Conservation (phyloP, 2,888 invertebrate species). For the Euclidia mi region DNA sequence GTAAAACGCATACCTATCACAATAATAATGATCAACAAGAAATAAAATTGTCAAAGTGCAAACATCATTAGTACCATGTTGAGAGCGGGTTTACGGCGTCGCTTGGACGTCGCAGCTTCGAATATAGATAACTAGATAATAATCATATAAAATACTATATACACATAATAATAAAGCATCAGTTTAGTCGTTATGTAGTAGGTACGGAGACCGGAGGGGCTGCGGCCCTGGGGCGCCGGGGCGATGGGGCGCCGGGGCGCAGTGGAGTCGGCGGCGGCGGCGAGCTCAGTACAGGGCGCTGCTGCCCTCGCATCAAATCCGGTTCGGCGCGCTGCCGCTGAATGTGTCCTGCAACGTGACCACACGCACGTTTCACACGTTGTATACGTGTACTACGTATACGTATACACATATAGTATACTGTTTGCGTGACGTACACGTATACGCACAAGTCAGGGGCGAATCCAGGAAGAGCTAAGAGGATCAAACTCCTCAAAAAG, state of each 20-base stretch:
- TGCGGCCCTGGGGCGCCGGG: slow-evolving; percentile 47
- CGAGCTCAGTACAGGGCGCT: slow-evolving; percentile 61
- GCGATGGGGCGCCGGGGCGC: slow-evolving; percentile 41
- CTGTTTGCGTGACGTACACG: no score
- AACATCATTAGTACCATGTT: slow-evolving; percentile 53
- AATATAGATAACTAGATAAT: slow-evolving; percentile 62
- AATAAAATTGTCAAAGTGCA: slow-evolving; percentile 68
- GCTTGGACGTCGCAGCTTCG: slow-evolving; percentile 54
- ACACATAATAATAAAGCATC: slow-evolving; percentile 67
- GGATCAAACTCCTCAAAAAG: no score
- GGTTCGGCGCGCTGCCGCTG: slow-evolving; percentile 75
- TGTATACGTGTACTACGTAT: no score
- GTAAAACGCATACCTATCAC: slow-evolving; percentile 57
- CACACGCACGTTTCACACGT: background rate
- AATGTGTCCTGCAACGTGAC: slow-evolving; percentile 76
- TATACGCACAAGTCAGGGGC: no score
- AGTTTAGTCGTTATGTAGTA: slow-evolving; percentile 46
- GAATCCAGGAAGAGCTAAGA: no score
- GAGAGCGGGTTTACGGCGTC: slow-evolving; percentile 36
- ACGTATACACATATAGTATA: no score
- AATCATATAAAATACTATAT: slow-evolving; percentile 80
- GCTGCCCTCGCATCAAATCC: slow-evolving; percentile 82
- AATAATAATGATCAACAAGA: slow-evolving; percentile 63
- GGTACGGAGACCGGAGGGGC: slow-evolving; percentile 42
- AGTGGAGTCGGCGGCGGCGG: slow-evolving; percentile 48